Evolutionary conservation across 2,888 invertebrate species (phyloP), one percentile per base, ranked within the genome.

Genomic region (Ferrisia virgata): DNA sequence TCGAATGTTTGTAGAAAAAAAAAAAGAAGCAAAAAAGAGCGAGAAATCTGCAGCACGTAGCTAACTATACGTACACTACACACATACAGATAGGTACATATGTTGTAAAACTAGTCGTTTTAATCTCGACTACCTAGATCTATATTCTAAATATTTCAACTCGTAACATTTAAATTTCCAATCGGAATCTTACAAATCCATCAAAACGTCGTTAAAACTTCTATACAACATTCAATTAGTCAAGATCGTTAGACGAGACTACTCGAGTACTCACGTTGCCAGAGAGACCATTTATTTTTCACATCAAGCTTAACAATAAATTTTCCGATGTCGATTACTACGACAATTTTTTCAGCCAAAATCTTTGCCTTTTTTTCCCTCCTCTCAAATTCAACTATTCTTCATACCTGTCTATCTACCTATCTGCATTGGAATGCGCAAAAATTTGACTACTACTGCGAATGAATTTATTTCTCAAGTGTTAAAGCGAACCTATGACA

Each of bases 181-280:
- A 64, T 64, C 53, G 72, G 22, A 76, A 76, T 76, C 18, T 36
- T 15, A 31, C 36, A 36, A 76, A 76, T 76, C 36, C 36, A 76
- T 76, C 72, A 76, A 76, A 76, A 6, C n/a, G 36, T 36, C 36
- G 22, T 76, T 18, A 76, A 76, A 76, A 76, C 36, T 18, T 69
- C 28, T 69, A 31, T 69, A 69, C 31, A 69, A 13, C 69, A 69
- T 76, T 76, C 72, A 36, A 76, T 76, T 76, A 76, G 72, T 76
- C 72, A 76, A 76, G 72, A 76, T 33, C 36, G 72, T 9, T 36
- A n/a, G 36, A 11, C 18, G n/a, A 18, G 72, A 76, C 36, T 76
- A 76, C 36, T 28, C n/a, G n/a, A n/a, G n/a, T n/a, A n/a, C n/a
- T n/a, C n/a, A n/a, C n/a, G n/a, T n/a, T n/a, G n/a, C n/a, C n/a